Evolutionary conservation across 2,888 invertebrate species (phyloP).

Genomic region (Dusona sp.): DNA sequence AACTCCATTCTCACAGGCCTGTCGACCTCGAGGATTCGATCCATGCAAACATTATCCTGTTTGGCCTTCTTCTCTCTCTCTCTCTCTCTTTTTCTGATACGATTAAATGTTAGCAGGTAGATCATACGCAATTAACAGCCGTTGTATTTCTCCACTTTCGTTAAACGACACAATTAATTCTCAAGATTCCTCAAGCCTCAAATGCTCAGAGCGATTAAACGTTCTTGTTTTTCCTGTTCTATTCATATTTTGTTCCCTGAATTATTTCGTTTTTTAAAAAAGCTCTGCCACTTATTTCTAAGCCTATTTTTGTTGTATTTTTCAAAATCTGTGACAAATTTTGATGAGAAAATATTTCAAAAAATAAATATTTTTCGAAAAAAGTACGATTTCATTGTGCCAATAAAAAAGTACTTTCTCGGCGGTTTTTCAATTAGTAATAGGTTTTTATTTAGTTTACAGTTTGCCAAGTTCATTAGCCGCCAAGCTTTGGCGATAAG

Average conservation of each 20-base stretch:
- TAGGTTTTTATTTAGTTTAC: not conserved
- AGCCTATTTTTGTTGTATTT: too few species aligned
- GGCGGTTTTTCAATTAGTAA: not conserved
- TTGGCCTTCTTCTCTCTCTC: constrained; percentile 58
- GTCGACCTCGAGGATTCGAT: constrained; percentile 64
- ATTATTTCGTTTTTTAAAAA: not conserved
- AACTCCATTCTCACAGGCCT: constrained; percentile 56
- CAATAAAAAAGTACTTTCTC: too few species aligned
- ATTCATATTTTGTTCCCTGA: not conserved
- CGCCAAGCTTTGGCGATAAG: constrained; percentile 67
- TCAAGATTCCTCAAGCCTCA: constrained; percentile 21
- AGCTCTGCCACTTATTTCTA: too few species aligned
- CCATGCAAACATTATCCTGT: constrained; percentile 61
- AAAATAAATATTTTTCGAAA: not conserved
- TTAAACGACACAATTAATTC: constrained; percentile 57
- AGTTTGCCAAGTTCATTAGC: constrained; percentile 71
- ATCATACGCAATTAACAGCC: constrained; percentile 53
- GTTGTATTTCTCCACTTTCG: constrained; percentile 42
- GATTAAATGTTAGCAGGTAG: constrained; percentile 40
- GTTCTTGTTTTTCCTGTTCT: not conserved
- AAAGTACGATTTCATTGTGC: not conserved
- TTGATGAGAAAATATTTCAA: too few species aligned
- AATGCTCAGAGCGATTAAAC: not conserved
- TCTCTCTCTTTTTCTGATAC: constrained; percentile 46
- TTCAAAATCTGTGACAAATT: too few species aligned